Evolutionary conservation across 2,888 invertebrate genomes (phyloP).

Genomic region (Lepidocyrtoides sp.): DNA sequence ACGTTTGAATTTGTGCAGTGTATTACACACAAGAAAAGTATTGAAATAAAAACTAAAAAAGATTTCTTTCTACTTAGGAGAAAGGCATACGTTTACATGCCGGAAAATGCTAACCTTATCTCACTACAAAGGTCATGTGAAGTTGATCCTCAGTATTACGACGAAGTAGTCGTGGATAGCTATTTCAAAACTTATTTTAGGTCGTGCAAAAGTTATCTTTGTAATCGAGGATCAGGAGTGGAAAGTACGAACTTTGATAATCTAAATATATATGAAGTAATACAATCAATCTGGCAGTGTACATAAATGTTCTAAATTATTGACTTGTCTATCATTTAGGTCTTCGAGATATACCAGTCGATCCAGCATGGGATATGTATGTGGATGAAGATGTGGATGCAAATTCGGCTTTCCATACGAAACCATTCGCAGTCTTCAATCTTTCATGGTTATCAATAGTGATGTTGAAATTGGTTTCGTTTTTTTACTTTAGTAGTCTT

Average conservation of each 20-base stretch:
- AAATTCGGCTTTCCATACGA: conserved; percentile 12
- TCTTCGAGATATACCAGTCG: conserved; percentile 65
- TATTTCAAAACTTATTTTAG: conserved; percentile 75
- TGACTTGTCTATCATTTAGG: conserved; percentile 52
- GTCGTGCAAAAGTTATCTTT: conserved; percentile 79
- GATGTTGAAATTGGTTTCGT: neutral
- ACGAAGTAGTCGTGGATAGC: conserved; percentile 71
- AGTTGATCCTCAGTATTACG: conserved; percentile 61
- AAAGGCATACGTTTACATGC: conserved; percentile 62
- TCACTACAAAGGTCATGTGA: conserved; percentile 77
- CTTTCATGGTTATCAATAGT: conserved; percentile 30
- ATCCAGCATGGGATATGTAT: conserved; percentile 69
- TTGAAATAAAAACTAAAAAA: too few species aligned
- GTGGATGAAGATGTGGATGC: conserved; percentile 57
- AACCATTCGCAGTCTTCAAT: conserved; percentile 8
- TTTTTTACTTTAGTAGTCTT: neutral
- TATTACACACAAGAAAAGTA: too few species aligned
- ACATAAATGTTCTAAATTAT: neutral
- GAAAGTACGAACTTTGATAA: conserved; percentile 72
- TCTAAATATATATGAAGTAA: too few species aligned
- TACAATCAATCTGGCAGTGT: neutral
- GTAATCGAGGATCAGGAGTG: conserved; percentile 78
- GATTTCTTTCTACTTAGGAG: conserved; percentile 35
- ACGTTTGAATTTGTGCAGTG: conserved; percentile 1
- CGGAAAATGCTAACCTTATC: conserved; percentile 46